Percentiles rank a stretch among this genome's conserved stretches.
phyloP scores from a whole-genome alignment of 1,140 invertebrate genomes.

The Caerostris darwini region DNA sequence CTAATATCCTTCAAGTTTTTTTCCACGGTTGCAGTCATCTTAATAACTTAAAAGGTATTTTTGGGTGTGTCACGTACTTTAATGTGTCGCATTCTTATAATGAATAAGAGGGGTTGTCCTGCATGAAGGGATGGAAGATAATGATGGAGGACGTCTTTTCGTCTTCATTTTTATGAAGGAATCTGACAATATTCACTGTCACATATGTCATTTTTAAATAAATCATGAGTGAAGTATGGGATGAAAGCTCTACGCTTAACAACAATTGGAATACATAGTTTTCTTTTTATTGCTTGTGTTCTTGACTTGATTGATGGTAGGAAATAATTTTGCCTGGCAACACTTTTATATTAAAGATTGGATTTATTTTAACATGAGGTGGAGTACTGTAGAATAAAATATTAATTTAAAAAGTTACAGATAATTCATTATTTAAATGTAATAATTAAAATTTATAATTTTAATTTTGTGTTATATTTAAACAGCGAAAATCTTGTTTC shows the following conservation, averaged over 20 bases:
- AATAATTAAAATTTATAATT: too few species aligned
- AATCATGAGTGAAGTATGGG: neutral
- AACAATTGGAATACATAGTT: neutral
- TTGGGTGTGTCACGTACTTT: conserved; percentile 72
- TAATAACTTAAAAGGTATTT: conserved; percentile 72
- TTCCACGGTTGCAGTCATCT: conserved; percentile 56
- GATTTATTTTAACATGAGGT: too few species aligned
- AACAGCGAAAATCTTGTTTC: too few species aligned
- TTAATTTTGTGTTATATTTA: too few species aligned
- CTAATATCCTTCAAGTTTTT: conserved; percentile 23
- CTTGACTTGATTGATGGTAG: too few species aligned
- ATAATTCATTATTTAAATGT: too few species aligned
- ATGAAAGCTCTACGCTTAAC: conserved; percentile 11
- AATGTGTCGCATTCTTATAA: conserved; percentile 38
- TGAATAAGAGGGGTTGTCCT: conserved; percentile 59
- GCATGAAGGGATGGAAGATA: conserved; percentile 54
- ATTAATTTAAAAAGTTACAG: too few species aligned
- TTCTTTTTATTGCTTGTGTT: too few species aligned
- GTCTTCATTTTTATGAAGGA: conserved; percentile 23
- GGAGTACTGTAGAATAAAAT: too few species aligned
- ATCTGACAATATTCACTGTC: conserved; percentile 59
- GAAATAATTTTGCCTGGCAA: too few species aligned
- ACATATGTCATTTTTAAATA: conserved; percentile 49
- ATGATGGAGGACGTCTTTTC: conserved; percentile 57
- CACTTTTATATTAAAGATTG: too few species aligned